Evolutionary conservation across 2,797 vertebrate genomes (phyloP).

Genomic region (Trachurus trachurus): DNA sequence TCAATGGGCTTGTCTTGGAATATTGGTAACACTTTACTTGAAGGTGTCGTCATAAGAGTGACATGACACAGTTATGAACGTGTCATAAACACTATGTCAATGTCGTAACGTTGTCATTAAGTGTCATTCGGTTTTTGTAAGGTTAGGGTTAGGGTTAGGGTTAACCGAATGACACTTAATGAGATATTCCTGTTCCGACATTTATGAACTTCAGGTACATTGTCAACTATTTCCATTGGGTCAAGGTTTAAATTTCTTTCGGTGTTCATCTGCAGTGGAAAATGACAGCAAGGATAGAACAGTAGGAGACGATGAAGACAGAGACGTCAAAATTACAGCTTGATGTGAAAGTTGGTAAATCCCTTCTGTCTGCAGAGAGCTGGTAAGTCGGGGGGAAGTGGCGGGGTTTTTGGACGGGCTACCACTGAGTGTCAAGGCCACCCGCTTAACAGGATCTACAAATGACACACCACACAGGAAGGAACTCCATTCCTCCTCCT

Average conservation of each 20-base stretch:
- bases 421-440: conserved; percentile 74
- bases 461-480: conserved; percentile 93
- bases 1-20: not conserved
- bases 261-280: not conserved
- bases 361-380: not conserved
- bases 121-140: no score
- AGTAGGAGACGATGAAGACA: not conserved
- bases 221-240: not conserved
- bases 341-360: not conserved
- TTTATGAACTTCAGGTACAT: not conserved
- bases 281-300: not conserved
- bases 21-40: no score
- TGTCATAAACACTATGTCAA: no score
- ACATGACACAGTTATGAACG: no score
- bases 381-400: conserved; percentile 4
- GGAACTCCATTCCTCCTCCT: conserved; percentile 89
- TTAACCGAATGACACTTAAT: no score
- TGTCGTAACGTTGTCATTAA: no score
- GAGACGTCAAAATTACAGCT: not conserved
- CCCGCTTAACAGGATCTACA: conserved; percentile 90
- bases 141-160: no score
- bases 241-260: not conserved
- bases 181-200: not conserved
- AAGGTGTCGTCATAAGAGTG: no score
- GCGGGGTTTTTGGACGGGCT: conserved; percentile 23